These are phyloP conservation scores for Halocynthia roretzi DNA, from an alignment of 23 tunicate genomes.

Conservation along the genomic window DNA sequence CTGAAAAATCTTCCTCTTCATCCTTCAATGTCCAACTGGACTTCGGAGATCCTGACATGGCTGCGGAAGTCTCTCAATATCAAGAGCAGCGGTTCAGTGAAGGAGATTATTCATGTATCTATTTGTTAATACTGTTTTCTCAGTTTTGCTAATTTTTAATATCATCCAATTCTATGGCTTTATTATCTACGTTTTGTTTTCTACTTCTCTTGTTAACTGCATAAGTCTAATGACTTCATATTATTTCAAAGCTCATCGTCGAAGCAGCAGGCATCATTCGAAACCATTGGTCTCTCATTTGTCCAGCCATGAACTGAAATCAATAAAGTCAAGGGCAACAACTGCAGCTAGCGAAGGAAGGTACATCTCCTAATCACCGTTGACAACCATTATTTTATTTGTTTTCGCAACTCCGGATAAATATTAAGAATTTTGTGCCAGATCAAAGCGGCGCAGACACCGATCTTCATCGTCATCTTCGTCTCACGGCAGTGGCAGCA, in stretches of 20 bases:
- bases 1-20: background rate
- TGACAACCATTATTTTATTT: too few relatives aligned
- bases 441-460: slow-evolving; percentile 43
- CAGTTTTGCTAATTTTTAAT: background rate
- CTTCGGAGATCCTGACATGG: slow-evolving; percentile 48
- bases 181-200: background rate
- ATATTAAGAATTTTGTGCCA: background rate
- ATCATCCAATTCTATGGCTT: background rate
- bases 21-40: slow-evolving; percentile 54
- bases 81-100: slow-evolving; percentile 45
- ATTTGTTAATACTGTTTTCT: background rate
- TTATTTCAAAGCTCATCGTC: slow-evolving; percentile 54
- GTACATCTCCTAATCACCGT: background rate
- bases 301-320: slow-evolving; percentile 72
- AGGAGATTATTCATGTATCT: slow-evolving; percentile 51
- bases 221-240: background rate
- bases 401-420: background rate
- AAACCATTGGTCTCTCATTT: slow-evolving; percentile 81
- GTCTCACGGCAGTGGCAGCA: slow-evolving; percentile 14
- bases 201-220: background rate
- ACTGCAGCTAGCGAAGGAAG: background rate
- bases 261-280: slow-evolving; percentile 69
- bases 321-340: slow-evolving; percentile 53
- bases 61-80: slow-evolving; percentile 19
- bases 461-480: slow-evolving; percentile 64